Evolutionary conservation across 53 echinoderm and acorn worm species (phyloP).

Genomic region (Hippasteria phrygiana): DNA sequence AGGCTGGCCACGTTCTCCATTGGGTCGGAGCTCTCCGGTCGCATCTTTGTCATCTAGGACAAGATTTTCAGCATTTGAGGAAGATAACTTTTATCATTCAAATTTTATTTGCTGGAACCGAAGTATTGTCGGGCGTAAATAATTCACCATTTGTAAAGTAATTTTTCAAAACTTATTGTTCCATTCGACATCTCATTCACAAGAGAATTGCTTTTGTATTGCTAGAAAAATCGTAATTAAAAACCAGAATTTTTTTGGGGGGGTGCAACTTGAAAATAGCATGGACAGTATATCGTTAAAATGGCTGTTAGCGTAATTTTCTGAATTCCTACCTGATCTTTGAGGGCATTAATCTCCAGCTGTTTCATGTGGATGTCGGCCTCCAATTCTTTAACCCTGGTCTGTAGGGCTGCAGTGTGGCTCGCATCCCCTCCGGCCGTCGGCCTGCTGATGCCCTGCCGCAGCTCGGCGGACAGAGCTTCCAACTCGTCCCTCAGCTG

Average conservation of each 20-base stretch:
- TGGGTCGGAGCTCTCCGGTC: constrained; percentile 87
- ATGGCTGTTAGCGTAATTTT: too few relatives aligned
- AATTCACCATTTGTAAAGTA: too few relatives aligned
- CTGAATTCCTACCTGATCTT: constrained; percentile 90
- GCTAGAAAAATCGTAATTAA: too few relatives aligned
- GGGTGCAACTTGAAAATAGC: too few relatives aligned
- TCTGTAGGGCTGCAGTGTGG: constrained; percentile 50
- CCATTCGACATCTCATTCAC: too few relatives aligned
- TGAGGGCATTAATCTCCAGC: constrained; percentile 92
- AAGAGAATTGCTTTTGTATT: too few relatives aligned
- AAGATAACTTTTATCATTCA: too few relatives aligned
- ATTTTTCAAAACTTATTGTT: too few relatives aligned
- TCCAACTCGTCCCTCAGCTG: constrained; percentile 88
- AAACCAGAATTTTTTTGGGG: too few relatives aligned
- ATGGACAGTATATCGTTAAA: too few relatives aligned
- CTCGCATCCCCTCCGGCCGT: constrained; percentile 51
- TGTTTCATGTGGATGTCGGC: constrained; percentile 83
- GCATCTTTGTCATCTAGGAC: constrained; percentile 95
- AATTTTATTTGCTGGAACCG: too few relatives aligned
- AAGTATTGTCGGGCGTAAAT: too few relatives aligned
- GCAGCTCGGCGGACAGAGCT: constrained; percentile 61
- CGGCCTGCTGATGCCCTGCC: constrained; percentile 17
- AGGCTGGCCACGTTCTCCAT: constrained; percentile 92
- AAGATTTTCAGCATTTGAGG: not conserved
- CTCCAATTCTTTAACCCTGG: constrained; percentile 81